phyloP scores from a whole-genome alignment of 2,888 invertebrate species.

The Zaprionus obscuricornis region DNA sequence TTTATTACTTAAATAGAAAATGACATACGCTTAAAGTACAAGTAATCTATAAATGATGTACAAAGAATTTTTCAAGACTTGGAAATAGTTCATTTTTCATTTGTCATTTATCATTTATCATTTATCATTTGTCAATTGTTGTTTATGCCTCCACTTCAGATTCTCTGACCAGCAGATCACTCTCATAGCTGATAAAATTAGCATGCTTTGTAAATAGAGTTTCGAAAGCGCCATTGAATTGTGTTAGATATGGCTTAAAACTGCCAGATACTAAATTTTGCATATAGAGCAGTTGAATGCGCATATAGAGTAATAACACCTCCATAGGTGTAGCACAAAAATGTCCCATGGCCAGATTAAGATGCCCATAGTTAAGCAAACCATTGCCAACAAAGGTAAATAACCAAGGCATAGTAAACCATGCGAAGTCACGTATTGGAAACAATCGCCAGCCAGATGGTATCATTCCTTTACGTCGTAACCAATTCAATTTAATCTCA shows the following conservation, averaged over 20 bases:
- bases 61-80: constrained; percentile 5
- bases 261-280: constrained; percentile 11
- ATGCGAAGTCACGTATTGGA: constrained; percentile 14
- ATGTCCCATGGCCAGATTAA: constrained; percentile 53
- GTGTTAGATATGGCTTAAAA: background rate
- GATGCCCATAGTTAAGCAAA: constrained; percentile 30
- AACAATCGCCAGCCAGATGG: constrained; percentile 8
- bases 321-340: constrained; percentile 46
- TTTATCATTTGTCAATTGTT: too few species aligned
- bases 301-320: constrained; percentile 29
- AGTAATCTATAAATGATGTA: too few species aligned
- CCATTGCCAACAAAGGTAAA: constrained; percentile 36
- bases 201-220: constrained; percentile 13
- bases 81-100: too few species aligned
- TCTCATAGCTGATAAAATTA: constrained; percentile 41
- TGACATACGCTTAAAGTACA: background rate
- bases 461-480: constrained; percentile 7
- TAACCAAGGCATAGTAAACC: constrained; percentile 48
- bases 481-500: constrained; percentile 43
- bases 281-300: constrained; percentile 47
- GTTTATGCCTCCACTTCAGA: too few species aligned
- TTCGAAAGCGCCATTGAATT: constrained; percentile 17
- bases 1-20: constrained; percentile 40
- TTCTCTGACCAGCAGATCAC: constrained; percentile 28
- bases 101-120: too few species aligned